A percentile compares a stretch with the other conserved stretches of the same genome.
These are phyloP conservation scores for Macrosteles quadrilineatus DNA, from an alignment of 1,140 invertebrate genomes.

Conservation along the genomic window DNA sequence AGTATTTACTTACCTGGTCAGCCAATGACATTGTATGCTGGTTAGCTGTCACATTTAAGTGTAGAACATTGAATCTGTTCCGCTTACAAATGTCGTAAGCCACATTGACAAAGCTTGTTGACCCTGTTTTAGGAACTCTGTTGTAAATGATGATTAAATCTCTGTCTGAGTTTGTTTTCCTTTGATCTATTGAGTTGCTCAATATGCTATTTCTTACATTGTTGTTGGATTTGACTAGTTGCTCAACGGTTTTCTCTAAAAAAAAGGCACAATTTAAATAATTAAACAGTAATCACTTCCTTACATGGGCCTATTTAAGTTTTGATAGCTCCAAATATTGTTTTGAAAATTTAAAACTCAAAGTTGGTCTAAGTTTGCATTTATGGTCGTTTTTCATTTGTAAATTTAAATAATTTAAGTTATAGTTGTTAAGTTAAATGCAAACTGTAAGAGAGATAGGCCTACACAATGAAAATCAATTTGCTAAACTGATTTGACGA, in stretches of 20 bases:
- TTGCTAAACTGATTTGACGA: too few relatives aligned
- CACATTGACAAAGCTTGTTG: slow-evolving; percentile 96
- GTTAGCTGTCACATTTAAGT: slow-evolving; percentile 96
- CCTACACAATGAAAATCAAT: too few relatives aligned
- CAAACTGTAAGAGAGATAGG: too few relatives aligned
- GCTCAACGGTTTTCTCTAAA: slow-evolving; percentile 36
- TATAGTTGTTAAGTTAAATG: too few relatives aligned
- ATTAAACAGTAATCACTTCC: too few relatives aligned
- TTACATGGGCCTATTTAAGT: too few relatives aligned
- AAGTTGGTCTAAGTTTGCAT: too few relatives aligned
- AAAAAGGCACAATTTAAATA: not conserved
- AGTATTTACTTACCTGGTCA: slow-evolving; percentile 73
- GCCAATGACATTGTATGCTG: slow-evolving; percentile 88
- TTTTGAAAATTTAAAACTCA: too few relatives aligned
- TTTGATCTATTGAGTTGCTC: slow-evolving; percentile 9
- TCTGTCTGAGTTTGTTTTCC: slow-evolving; percentile 47
- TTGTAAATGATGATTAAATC: slow-evolving; percentile 89
- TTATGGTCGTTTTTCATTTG: too few relatives aligned
- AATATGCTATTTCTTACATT: not conserved
- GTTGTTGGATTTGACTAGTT: slow-evolving; percentile 29
- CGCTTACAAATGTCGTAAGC: slow-evolving; percentile 93
- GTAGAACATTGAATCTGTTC: slow-evolving; percentile 93
- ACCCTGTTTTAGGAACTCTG: slow-evolving; percentile 97
- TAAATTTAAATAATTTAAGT: too few relatives aligned
- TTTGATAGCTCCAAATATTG: too few relatives aligned